Base-by-base conservation (phyloP, 1,140 invertebrate species). In the Gonatopus flavifemur region DNA sequence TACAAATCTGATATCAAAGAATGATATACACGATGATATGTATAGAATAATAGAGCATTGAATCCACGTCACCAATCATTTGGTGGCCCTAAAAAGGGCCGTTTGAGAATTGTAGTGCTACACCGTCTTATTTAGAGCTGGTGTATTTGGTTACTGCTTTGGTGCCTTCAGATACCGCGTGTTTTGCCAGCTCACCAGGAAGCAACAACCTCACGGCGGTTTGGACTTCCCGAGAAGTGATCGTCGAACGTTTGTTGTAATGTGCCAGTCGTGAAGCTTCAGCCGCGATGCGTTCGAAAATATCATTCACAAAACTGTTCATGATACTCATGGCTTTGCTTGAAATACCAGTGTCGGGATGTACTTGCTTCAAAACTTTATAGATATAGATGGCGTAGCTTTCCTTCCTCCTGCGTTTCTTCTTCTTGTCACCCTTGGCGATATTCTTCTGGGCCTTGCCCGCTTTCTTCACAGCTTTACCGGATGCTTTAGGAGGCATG, bases 321-420 rank as follows among this genome's bases (percentile, higher is more conserved):
- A 86, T 85, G 35, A 86, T 85, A 36, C 74, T 64, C 82, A 86
- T 86, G n/a, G 82, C 82, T 54, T 82, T 83, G 38, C 65, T 62
- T 28, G 78, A 81, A 13, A 84, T 76, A 21, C 82, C 82, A 36
- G 77, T 78, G 46, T 85, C 81, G 31, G 83, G 81, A 57, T 84
- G 81, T 2, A 88, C 86, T 65, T 87, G 84, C 58, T 87, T 86
- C 62, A 90, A 61, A 12, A 90, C 79, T 61, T 88, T 89, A 72
- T 85, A 86, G 20, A 87, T 80, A 72, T 89, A 89, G 49, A 86
- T 84, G 0, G 81, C 81, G 77, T 88, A 90, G 48, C 78, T 83
- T 63, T 88, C 82, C 76, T 84, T 86, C 76, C 82, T 81, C 70
- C 73, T 67, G 53, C 78, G 81, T 37, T 79, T 82, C 79, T 65